Percentiles rank a stretch among this genome's conserved stretches.
These are phyloP conservation scores for Micrasema minimum DNA, from an alignment of 1,140 invertebrate genomes.

Conservation along the genomic window DNA sequence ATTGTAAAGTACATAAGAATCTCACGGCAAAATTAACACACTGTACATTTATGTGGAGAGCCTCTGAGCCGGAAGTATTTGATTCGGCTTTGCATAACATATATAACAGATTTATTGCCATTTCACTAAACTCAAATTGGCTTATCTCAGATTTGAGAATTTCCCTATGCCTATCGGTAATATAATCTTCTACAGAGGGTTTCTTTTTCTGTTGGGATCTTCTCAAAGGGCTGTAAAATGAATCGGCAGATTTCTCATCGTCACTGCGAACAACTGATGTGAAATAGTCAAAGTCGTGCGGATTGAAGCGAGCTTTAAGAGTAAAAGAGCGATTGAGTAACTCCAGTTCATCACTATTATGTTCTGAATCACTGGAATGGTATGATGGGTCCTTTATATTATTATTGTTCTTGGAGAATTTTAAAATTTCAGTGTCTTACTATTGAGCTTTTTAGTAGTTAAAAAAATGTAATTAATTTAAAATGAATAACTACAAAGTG, in stretches of 20 bases:
- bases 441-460: too few relatives aligned
- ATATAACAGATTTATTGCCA: conserved; percentile 71
- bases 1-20: conserved; percentile 71
- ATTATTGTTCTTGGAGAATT: conserved; percentile 18
- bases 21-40: conserved; percentile 72
- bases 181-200: conserved; percentile 63
- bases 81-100: conserved; percentile 69
- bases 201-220: conserved; percentile 53
- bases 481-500: too few relatives aligned
- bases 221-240: conserved; percentile 54
- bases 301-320: conserved; percentile 69
- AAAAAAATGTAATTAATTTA: too few relatives aligned
- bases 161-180: conserved; percentile 66
- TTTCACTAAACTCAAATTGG: conserved; percentile 68
- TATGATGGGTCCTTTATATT: background rate
- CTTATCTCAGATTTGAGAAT: conserved; percentile 68
- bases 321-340: conserved; percentile 65
- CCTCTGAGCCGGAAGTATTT: conserved; percentile 62
- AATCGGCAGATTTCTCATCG: conserved; percentile 63
- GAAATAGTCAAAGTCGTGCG: conserved; percentile 76
- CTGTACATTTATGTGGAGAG: conserved; percentile 69
- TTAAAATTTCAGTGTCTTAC: too few relatives aligned
- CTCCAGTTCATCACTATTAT: conserved; percentile 67
- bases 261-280: conserved; percentile 69
- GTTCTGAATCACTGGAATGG: conserved; percentile 66